A percentile compares a stretch with the other conserved stretches of the same genome.
phyloP scores from a whole-genome alignment of 2,797 vertebrate species.

The Phaenicophaeus curvirostris region DNA sequence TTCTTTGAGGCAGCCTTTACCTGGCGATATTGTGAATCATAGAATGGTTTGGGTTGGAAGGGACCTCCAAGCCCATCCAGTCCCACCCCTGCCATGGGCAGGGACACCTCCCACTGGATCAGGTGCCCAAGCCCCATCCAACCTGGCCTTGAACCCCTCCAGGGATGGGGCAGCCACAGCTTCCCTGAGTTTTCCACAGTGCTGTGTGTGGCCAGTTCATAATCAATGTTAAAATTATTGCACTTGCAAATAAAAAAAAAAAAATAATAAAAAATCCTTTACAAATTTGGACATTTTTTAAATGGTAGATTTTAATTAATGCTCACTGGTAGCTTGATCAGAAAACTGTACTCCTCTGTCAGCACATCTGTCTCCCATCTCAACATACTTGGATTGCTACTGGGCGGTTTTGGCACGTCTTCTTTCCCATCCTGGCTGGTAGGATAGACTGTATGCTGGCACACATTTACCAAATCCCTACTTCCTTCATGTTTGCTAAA shows the following conservation, averaged over 20 bases:
- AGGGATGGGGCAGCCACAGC: no score
- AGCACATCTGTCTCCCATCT: background rate
- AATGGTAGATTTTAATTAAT: background rate
- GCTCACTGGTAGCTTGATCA: background rate
- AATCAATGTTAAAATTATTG: background rate
- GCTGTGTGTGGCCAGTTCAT: background rate
- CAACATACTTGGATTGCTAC: conserved; percentile 11
- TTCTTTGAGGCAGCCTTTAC: background rate
- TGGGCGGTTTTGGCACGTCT: background rate
- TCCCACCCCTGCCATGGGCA: no score
- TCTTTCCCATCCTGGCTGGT: background rate
- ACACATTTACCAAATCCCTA: background rate
- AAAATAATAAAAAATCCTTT: background rate
- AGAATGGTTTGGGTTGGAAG: no score
- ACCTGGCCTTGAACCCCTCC: no score
- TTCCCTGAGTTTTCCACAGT: background rate
- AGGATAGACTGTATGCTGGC: background rate
- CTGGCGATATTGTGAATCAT: background rate
- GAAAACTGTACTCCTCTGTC: background rate
- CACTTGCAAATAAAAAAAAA: background rate
- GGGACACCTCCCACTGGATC: no score
- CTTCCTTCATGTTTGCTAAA: background rate
- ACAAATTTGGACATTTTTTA: background rate
- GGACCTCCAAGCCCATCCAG: no score
- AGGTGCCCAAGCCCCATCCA: no score